Percentiles rank a stretch among this genome's conserved stretches.
These are phyloP conservation scores for Sericinus montela DNA, from an alignment of 2,888 invertebrate genomes.

Conservation along the genomic window DNA sequence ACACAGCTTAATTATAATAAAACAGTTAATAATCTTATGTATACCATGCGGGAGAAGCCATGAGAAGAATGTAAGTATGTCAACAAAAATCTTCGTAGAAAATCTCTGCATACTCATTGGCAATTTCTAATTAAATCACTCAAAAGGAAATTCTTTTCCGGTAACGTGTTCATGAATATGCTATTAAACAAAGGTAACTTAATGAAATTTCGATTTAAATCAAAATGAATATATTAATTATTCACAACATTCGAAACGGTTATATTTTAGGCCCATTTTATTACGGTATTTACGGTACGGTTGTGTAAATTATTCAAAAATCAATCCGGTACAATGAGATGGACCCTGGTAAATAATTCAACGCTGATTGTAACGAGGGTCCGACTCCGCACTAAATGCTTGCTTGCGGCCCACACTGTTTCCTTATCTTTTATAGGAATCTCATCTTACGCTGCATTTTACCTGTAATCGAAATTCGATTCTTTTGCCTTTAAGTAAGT, in stretches of 20 bases:
- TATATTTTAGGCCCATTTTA: conserved; percentile 27
- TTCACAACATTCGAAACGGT: too few relatives aligned
- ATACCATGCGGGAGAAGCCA: too few relatives aligned
- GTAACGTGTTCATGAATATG: neutral
- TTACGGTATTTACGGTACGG: conserved; percentile 41
- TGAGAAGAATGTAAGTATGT: too few relatives aligned
- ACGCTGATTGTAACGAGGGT: conserved; percentile 71
- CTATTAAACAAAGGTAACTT: too few relatives aligned
- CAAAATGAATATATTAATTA: too few relatives aligned
- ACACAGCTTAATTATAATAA: too few relatives aligned
- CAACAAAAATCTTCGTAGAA: too few relatives aligned
- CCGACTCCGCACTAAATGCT: conserved; percentile 63
- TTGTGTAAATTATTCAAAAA: conserved; percentile 72
- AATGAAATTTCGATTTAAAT: too few relatives aligned
- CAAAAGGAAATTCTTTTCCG: too few relatives aligned
- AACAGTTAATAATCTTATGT: too few relatives aligned
- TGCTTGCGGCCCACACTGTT: conserved; percentile 50
- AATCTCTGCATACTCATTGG: too few relatives aligned
- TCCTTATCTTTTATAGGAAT: conserved; percentile 29
- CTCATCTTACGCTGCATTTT: conserved; percentile 19
- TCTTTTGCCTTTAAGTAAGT: conserved; percentile 11
- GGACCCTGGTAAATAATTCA: conserved; percentile 70
- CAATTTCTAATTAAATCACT: too few relatives aligned
- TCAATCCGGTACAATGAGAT: conserved; percentile 65
- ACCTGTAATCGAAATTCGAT: neutral